Evolutionary conservation across 1,140 invertebrate genomes (phyloP), one percentile per base, ranked within the genome.

Genomic region (Harpegnathos saltator): DNA sequence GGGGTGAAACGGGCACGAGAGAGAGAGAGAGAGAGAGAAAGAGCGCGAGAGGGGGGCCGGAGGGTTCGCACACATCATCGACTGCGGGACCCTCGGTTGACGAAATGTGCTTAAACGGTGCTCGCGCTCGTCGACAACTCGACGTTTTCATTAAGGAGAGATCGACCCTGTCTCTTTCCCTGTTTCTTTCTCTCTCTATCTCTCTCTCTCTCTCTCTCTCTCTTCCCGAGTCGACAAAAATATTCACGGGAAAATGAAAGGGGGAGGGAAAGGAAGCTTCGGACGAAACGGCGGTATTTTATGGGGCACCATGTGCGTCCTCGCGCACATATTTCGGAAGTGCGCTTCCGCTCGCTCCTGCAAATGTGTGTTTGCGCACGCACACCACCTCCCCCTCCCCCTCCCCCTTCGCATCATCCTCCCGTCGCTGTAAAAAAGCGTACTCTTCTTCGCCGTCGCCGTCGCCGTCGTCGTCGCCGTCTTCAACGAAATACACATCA

Each of bases 71-170:
- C 11, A 5, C 22, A 54, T 62, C 48, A 22, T 22, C 48, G 48
- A 63, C 29, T 33, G 29, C 38, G 38, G 19, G 44, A 56, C 74
- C 58, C 59, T 84, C 54, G 68, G 15, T 78, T 62, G 73, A 85
- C 74, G 62, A 89, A 89, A 88, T 85, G 78, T 89, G 74, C 86
- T 89, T 89, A 88, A 89, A 85, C 61, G 86, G 72, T 56, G 65
- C 75, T 77, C 77, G 52, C 17, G 52, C 17, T 65, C 24, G 14
- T 78, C 3, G 48, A 38, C 63, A 15, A 48, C 52, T 38, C 14
- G 48, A 74, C 19, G 24, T 63, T 62, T 82, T 19, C 52, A 75
- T 82, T 71, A 59, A 48, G 65, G 14, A 22, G 22, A 69, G 44
- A 19, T 29, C 65, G 15, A 24, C 33, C 11, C 33, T 56, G n/a